These are phyloP conservation scores for Drosophila ustulata DNA, from an alignment of 2,888 invertebrate species.

Conservation along the genomic window DNA sequence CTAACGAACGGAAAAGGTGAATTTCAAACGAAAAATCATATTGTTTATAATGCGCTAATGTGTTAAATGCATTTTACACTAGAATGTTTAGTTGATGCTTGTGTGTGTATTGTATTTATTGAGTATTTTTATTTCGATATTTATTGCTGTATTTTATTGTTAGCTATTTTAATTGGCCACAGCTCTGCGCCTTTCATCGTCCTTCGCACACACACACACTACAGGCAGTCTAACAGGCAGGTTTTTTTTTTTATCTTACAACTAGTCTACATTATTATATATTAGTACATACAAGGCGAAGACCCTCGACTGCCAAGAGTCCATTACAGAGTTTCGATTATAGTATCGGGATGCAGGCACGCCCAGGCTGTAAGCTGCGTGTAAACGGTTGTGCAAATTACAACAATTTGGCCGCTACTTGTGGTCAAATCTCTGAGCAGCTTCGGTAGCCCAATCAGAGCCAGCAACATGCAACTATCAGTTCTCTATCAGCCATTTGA, in stretches of 20 bases:
- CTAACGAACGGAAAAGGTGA: not conserved
- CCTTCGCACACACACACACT: slow-evolving; percentile 17
- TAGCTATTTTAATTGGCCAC: slow-evolving; percentile 1
- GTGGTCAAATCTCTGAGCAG: slow-evolving; percentile 23
- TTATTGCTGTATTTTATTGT: slow-evolving; percentile 7
- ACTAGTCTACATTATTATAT: slow-evolving; percentile 21
- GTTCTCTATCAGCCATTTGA: slow-evolving; percentile 31
- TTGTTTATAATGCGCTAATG: slow-evolving; percentile 19
- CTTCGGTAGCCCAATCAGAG: slow-evolving; percentile 40
- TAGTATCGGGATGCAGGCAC: slow-evolving; percentile 45
- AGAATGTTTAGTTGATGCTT: slow-evolving; percentile 44
- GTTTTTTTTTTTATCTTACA: slow-evolving; percentile 15
- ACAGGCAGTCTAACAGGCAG: slow-evolving; percentile 37
- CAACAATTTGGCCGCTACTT: slow-evolving; percentile 53
- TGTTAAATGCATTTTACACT: slow-evolving; percentile 28
- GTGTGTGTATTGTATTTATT: slow-evolving; percentile 13
- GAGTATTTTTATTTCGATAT: slow-evolving; percentile 5
- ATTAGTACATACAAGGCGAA: not conserved
- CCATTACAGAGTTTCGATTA: slow-evolving; percentile 39
- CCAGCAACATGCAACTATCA: slow-evolving; percentile 68
- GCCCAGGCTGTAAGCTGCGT: slow-evolving; percentile 53
- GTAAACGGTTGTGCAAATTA: slow-evolving; percentile 70
- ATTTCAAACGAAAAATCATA: slow-evolving; percentile 8
- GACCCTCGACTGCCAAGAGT: slow-evolving; percentile 15
- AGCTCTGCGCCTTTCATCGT: not conserved